phyloP scores from a whole-genome alignment of 1,140 invertebrate genomes.

The Microplitis mediator region DNA sequence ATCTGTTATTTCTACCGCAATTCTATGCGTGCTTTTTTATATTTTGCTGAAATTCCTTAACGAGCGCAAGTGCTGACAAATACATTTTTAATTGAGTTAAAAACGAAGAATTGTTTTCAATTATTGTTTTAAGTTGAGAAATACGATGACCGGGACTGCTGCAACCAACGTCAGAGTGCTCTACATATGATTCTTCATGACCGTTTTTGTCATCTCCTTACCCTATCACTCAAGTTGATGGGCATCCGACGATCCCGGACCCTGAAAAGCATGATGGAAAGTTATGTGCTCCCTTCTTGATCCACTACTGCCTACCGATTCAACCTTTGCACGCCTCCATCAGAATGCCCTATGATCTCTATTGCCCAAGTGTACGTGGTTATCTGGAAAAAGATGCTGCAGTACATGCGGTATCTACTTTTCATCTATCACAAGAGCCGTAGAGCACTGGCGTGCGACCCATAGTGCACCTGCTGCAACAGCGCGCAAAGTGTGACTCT shows the following conservation, averaged over 20 bases:
- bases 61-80: no score
- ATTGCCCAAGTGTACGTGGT: conserved; percentile 22
- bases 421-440: conserved; percentile 11
- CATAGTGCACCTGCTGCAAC: neutral
- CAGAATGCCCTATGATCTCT: conserved; percentile 16
- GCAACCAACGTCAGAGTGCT: no score
- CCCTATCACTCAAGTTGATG: no score
- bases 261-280: conserved; percentile 3
- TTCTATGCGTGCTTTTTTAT: no score
- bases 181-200: no score
- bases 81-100: no score
- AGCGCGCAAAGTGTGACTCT: conserved; percentile 9
- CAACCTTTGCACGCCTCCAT: conserved; percentile 21
- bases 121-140: no score
- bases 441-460: conserved; percentile 1
- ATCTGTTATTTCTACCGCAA: no score
- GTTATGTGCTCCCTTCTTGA: conserved; percentile 5
- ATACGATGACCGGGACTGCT: no score
- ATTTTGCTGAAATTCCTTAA: no score
- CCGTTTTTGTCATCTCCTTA: no score
- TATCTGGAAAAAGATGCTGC: conserved; percentile 20
- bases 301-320: conserved; percentile 17
- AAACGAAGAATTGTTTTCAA: no score
- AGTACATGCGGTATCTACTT: conserved; percentile 25
- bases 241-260: neutral